These are phyloP conservation scores for Caenorhabditis sp. DNA, from an alignment of 2,888 invertebrate genomes.

Conservation along the genomic window DNA sequence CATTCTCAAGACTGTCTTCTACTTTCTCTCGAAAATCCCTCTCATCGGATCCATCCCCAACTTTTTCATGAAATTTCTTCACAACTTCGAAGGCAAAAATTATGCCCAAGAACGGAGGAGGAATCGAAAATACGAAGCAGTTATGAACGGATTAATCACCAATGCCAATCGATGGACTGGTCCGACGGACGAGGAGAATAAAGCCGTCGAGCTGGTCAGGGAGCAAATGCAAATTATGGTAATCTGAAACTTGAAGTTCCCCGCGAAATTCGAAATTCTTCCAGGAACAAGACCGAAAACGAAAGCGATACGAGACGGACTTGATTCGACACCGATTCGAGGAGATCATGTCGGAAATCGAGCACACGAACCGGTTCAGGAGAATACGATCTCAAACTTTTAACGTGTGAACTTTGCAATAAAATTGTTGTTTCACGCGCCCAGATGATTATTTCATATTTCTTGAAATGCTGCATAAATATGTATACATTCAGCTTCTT, in stretches of 20 bases:
- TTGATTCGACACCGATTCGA: slow-evolving; percentile 53
- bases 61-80: slow-evolving; percentile 29
- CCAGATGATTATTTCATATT: too few relatives aligned
- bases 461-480: not conserved
- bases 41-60: slow-evolving; percentile 23
- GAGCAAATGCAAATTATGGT: slow-evolving; percentile 62
- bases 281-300: slow-evolving; percentile 51
- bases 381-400: slow-evolving; percentile 64
- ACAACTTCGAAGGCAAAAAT: slow-evolving; percentile 49
- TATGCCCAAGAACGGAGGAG: slow-evolving; percentile 59
- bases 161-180: slow-evolving; percentile 34
- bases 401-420: slow-evolving; percentile 30
- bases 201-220: slow-evolving; percentile 52
- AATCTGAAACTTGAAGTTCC: not conserved
- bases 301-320: slow-evolving; percentile 49
- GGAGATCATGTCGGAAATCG: slow-evolving; percentile 63
- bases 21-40: slow-evolving; percentile 57
- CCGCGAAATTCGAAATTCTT: not conserved
- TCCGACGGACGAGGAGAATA: slow-evolving; percentile 51
- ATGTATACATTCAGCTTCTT: not conserved
- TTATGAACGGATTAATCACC: slow-evolving; percentile 41
- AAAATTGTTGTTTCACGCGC: not conserved
- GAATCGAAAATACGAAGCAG: slow-evolving; percentile 50
- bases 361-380: slow-evolving; percentile 46
- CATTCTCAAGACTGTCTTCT: slow-evolving; percentile 46